Percentiles rank a stretch among this genome's conserved stretches.
Evolutionary conservation across 30 jellyfish, hydroid and myxozoan species (phyloP).

Genomic region (Hydractinia symbiolongicarpus): DNA sequence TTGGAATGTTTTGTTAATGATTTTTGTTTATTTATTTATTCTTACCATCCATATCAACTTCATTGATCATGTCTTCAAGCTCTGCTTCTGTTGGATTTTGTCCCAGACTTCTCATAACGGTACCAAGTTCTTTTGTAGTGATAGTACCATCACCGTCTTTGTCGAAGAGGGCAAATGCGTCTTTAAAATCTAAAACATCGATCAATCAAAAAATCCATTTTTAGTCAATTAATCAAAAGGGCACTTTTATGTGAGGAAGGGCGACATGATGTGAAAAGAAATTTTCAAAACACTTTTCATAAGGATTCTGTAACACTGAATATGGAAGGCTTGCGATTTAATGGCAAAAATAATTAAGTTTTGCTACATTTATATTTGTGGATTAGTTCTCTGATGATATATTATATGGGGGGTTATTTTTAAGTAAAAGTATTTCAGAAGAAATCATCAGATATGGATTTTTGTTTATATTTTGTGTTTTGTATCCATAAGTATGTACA

Average conservation of each 20-base stretch:
- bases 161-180: constrained; percentile 87
- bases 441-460: too few relatives aligned
- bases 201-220: not conserved
- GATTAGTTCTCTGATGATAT: too few relatives aligned
- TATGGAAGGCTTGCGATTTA: not conserved
- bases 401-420: too few relatives aligned
- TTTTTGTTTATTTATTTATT: too few relatives aligned
- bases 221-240: not conserved
- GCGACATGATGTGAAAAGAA: not conserved
- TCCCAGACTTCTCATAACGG: constrained; percentile 92
- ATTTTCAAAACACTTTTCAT: not conserved
- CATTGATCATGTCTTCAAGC: constrained; percentile 86
- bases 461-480: too few relatives aligned
- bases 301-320: not conserved
- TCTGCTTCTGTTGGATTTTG: constrained; percentile 92
- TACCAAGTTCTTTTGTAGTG: constrained; percentile 87
- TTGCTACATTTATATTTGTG: too few relatives aligned
- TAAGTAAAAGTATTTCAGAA: too few relatives aligned
- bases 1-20: too few relatives aligned
- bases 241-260: not conserved
- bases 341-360: too few relatives aligned
- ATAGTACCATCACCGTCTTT: constrained; percentile 95
- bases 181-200: constrained; percentile 60
- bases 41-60: constrained; percentile 86
- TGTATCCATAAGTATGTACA: too few relatives aligned